phyloP scores from a whole-genome alignment of 2,113 vertebrate genomes.

The Indri indri region DNA sequence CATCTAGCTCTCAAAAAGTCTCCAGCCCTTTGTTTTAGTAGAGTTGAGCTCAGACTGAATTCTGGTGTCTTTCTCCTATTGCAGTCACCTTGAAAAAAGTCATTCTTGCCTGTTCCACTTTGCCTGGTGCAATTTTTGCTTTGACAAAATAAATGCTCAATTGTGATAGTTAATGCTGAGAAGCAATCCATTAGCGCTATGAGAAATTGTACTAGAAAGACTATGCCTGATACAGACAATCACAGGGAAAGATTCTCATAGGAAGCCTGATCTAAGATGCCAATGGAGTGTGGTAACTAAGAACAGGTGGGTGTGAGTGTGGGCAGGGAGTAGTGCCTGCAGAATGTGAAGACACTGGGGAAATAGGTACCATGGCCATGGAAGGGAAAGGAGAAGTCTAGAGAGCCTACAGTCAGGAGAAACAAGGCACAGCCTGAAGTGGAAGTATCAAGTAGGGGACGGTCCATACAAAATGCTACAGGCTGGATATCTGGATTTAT shows the following conservation, averaged over 20 bases:
- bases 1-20: background rate
- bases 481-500: background rate
- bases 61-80: background rate
- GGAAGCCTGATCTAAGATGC: background rate
- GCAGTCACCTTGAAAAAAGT: background rate
- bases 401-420: background rate
- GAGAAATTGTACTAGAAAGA: background rate
- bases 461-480: background rate
- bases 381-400: background rate
- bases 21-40: background rate
- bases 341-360: background rate
- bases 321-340: background rate
- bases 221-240: background rate
- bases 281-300: background rate
- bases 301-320: background rate
- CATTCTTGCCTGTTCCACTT: background rate
- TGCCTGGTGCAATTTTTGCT: background rate
- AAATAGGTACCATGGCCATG: background rate
- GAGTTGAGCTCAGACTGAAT: background rate
- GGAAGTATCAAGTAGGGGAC: too few species aligned
- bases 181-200: background rate
- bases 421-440: fast-evolving
- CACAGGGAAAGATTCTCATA: background rate
- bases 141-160: background rate
- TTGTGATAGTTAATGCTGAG: background rate